These are phyloP conservation scores for Alces alces DNA, from an alignment of 2,113 vertebrate species.

Conservation along the genomic window DNA sequence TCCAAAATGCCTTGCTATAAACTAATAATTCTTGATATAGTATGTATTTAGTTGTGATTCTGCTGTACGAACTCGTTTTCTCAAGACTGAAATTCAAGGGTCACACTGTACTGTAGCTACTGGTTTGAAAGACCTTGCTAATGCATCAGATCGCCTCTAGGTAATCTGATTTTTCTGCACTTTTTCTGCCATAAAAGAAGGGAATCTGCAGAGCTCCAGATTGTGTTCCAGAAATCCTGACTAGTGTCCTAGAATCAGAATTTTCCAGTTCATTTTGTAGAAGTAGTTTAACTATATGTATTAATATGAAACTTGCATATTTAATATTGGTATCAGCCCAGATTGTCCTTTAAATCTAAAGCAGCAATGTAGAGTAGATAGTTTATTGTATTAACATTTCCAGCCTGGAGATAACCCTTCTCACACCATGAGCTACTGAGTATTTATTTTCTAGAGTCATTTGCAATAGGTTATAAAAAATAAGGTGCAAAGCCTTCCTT, in stretches of 20 bases:
- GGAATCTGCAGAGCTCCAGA: background rate
- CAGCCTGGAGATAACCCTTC: background rate
- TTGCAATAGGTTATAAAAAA: background rate
- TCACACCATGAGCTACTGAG: background rate
- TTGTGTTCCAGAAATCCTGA: background rate
- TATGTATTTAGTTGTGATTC: background rate
- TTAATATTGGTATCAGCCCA: background rate
- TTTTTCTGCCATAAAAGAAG: background rate
- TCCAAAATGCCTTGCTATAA: background rate
- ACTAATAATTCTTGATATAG: background rate
- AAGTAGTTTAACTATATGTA: background rate
- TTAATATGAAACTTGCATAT: background rate
- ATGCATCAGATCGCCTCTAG: background rate
- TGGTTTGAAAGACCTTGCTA: background rate
- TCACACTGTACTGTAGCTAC: background rate
- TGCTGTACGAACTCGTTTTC: background rate
- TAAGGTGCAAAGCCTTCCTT: background rate
- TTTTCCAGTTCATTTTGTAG: constrained; percentile 1
- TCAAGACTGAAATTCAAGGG: background rate
- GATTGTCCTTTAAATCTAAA: background rate
- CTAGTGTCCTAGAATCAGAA: background rate
- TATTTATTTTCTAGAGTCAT: background rate
- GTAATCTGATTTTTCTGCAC: background rate
- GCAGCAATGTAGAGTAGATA: background rate
- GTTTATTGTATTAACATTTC: background rate